phyloP scores from a whole-genome alignment of 2,888 invertebrate species.

The Drosophila tripunctata region DNA sequence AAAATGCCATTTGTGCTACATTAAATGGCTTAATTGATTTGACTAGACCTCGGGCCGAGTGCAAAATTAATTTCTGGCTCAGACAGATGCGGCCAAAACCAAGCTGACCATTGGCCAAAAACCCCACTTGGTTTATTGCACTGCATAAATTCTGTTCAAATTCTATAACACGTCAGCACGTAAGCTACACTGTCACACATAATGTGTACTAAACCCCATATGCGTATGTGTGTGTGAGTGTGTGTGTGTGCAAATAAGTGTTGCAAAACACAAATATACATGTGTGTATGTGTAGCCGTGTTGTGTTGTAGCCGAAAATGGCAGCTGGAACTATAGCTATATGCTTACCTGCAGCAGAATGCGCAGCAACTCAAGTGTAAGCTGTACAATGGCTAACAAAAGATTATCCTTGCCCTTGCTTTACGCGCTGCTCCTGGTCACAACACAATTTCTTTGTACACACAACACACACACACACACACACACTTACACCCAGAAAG shows the following conservation, averaged over 20 bases:
- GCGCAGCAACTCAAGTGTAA: slow-evolving; percentile 42
- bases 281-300: too few species aligned
- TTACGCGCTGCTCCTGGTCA: slow-evolving; percentile 52
- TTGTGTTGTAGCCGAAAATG: slow-evolving; percentile 50
- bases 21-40: slow-evolving; percentile 68
- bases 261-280: slow-evolving; percentile 52
- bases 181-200: slow-evolving; percentile 57
- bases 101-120: slow-evolving; percentile 2
- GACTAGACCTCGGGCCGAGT: slow-evolving; percentile 9
- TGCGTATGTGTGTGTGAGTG: slow-evolving; percentile 4
- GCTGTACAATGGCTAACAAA: slow-evolving; percentile 68
- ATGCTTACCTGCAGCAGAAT: slow-evolving; percentile 52
- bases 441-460: slow-evolving; percentile 46
- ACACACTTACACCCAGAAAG: slow-evolving; percentile 8
- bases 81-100: slow-evolving; percentile 28
- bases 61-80: slow-evolving; percentile 51
- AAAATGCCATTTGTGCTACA: slow-evolving; percentile 20
- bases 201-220: slow-evolving; percentile 22
- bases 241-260: slow-evolving; percentile 34
- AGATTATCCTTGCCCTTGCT: slow-evolving; percentile 78
- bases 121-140: slow-evolving; percentile 47
- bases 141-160: slow-evolving; percentile 69
- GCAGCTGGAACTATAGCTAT: slow-evolving; percentile 20
- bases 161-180: slow-evolving; percentile 58
- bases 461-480: slow-evolving; percentile 11